Evolutionary conservation across 2,113 vertebrate species (phyloP).

Genomic region (Coturnix japonica): DNA sequence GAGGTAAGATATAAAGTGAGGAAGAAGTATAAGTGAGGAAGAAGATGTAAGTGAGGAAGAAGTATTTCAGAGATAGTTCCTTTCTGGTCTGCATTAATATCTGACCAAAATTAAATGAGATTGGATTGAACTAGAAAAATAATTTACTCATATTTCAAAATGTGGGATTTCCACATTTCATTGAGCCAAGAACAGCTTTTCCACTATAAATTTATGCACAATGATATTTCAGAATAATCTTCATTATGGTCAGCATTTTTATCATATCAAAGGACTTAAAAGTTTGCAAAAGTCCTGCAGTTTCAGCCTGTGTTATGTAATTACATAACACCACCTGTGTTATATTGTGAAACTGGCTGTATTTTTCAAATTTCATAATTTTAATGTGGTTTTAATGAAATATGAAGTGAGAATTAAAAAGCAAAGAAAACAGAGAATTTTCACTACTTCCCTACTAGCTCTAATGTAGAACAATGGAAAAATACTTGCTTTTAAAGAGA

Average conservation of each 20-base stretch:
- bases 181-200: conserved; percentile 9
- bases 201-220: conserved; percentile 12
- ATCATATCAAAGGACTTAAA: conserved; percentile 13
- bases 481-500: conserved; percentile 11
- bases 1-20: not conserved
- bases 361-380: conserved; percentile 46
- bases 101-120: not conserved
- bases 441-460: not conserved
- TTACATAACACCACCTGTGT: not conserved
- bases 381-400: conserved; percentile 33
- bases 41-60: not conserved
- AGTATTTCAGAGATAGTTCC: not conserved
- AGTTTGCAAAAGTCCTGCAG: not conserved
- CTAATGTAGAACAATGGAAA: not conserved
- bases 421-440: not conserved
- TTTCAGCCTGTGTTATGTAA: not conserved
- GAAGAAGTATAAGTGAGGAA: not conserved
- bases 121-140: not conserved
- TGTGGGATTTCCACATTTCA: not conserved
- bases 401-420: conserved; percentile 19
- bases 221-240: conserved; percentile 18
- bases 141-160: not conserved
- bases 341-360: not conserved
- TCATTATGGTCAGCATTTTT: not conserved
- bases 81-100: conserved; percentile 8